Evolutionary conservation across 2,888 invertebrate genomes (phyloP), one percentile per base, ranked within the genome.

Genomic region (Torymus tubicola): DNA sequence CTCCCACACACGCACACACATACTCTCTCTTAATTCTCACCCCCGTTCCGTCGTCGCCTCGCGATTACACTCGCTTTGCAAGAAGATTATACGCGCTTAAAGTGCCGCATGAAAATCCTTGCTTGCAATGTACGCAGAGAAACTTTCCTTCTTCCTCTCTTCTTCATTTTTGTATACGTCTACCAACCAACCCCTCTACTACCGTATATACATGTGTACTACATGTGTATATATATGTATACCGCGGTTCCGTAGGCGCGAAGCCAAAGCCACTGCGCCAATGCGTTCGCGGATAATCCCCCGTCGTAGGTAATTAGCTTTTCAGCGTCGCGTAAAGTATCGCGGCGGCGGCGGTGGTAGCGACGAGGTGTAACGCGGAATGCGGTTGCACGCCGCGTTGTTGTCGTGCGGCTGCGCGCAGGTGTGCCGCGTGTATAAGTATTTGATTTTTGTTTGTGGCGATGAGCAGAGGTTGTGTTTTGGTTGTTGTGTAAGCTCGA

Each of bases 51-150:
- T 12, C 18, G 12, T 42, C 60, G 24, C 55, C 18, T 55, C 74
- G 67, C 58, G 68, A 60, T 68, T 68, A 75, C 60, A 16, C 11
- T 52, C 55, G 68, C 53, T 68, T 55, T 50, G 50, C 69, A 77
- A 77, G 77, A 77, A 77, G 78, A 64, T 64, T 78, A 78, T 11
- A 58, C 76, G 76, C 21, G n/a, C 68, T 68, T 75, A 67, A 74
- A 16, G 42, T 12, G 14, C 16, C 21, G 65, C 52, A 52, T 16
- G 31, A 42, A 57, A 16, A 42, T 60, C 52, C 60, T 42, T 16
- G 57, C 14, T n/a, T 5, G 21, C 21, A 21, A 1, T 52, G n/a
- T n/a, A 42, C 16, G 50, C 42, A 16, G 21, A 42, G 12, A 65
- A 74, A 53, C 58, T 65, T 18, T 42, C 57, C 50, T 50, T 42